Conservation (phyloP, 2,797 vertebrate species). For the Ficedula albicollis region DNA sequence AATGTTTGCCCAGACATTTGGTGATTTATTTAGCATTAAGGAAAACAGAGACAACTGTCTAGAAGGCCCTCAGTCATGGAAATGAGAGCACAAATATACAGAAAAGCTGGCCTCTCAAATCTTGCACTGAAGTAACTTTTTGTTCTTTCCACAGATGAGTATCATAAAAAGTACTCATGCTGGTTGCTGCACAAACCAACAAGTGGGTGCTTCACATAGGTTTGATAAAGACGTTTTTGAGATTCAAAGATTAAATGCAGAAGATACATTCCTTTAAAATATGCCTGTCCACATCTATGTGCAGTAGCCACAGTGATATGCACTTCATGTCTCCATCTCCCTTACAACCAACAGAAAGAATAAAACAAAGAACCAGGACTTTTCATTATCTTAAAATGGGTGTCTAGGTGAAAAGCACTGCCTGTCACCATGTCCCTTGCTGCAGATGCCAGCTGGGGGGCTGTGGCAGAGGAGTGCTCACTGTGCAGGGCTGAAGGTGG, state of each 20-base stretch:
- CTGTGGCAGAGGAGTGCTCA: neutral
- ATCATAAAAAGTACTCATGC: neutral
- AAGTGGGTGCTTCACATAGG: neutral
- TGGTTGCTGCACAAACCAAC: neutral
- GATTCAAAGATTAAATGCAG: neutral
- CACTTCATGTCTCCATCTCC: neutral
- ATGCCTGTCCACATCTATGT: neutral
- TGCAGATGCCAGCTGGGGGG: neutral
- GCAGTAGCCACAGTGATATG: neutral
- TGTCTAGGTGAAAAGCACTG: neutral
- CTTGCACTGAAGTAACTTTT: neutral
- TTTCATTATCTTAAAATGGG: neutral
- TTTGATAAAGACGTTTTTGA: neutral
- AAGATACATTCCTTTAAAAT: neutral
- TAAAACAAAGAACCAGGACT: neutral
- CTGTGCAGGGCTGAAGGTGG: neutral
- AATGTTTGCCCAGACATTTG: constrained; percentile 39
- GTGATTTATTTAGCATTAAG: constrained; percentile 65
- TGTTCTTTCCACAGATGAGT: neutral
- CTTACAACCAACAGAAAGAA: neutral
- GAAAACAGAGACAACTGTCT: constrained; percentile 52
- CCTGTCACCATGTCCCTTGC: neutral
- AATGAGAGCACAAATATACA: neutral
- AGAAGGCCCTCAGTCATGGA: constrained; percentile 17
- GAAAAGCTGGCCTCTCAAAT: neutral